A percentile compares a stretch with the other conserved stretches of the same genome.
Conservation (phyloP, 2,888 invertebrate species). For the Odontothrips loti region DNA sequence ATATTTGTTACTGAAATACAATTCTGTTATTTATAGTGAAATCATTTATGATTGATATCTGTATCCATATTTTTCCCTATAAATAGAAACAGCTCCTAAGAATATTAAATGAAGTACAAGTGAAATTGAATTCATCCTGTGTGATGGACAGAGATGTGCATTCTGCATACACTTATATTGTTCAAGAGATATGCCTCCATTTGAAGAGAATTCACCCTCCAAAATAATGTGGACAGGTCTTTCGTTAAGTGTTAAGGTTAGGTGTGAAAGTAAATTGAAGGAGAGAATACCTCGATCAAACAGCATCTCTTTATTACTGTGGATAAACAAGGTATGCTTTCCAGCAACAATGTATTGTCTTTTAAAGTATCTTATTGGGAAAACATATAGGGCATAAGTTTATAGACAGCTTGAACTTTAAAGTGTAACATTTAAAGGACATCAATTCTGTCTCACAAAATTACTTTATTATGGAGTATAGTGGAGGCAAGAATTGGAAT, state of each 20-base stretch:
- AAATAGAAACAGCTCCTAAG: too few relatives aligned
- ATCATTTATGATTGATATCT: neutral
- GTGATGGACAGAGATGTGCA: too few relatives aligned
- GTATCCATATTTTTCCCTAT: too few relatives aligned
- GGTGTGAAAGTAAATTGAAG: too few relatives aligned
- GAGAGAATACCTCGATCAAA: neutral
- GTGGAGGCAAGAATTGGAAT: neutral
- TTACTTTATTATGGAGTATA: neutral
- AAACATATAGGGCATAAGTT: neutral
- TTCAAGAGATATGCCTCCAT: too few relatives aligned
- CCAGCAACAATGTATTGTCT: constrained; percentile 15
- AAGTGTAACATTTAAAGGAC: neutral
- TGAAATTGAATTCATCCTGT: too few relatives aligned
- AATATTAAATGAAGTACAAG: too few relatives aligned
- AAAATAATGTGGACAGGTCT: too few relatives aligned
- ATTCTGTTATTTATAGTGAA: neutral
- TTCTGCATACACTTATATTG: too few relatives aligned
- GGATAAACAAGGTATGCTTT: constrained; percentile 17
- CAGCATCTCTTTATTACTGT: neutral
- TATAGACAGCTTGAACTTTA: neutral
- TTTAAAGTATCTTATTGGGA: neutral
- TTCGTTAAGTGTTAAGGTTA: too few relatives aligned
- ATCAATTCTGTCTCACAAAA: neutral
- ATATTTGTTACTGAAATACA: neutral
- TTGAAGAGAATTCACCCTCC: too few relatives aligned